Evolutionary conservation across 2,888 invertebrate species (phyloP).

Genomic region (Ryuthela nishihirai): DNA sequence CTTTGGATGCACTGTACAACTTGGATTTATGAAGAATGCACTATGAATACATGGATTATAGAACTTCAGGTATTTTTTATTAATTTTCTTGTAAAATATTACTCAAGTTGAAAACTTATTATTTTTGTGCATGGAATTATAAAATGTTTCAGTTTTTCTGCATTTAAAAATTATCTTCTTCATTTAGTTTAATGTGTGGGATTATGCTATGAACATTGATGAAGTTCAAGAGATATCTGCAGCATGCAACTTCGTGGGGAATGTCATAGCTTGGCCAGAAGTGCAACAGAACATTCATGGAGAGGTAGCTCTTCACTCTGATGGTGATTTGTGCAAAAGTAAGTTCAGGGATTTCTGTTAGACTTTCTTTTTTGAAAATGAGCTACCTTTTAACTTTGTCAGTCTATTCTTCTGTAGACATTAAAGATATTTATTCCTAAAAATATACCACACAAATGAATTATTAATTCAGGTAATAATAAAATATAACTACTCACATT

Average conservation of each 20-base stretch:
- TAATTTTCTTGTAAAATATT: neutral
- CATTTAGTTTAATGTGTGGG: conserved; percentile 33
- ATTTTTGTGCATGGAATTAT: neutral
- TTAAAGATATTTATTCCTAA: too few relatives aligned
- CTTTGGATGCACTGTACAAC: too few relatives aligned
- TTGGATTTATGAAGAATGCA: too few relatives aligned
- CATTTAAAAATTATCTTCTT: neutral
- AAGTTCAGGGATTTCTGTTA: neutral
- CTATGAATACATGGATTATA: too few relatives aligned
- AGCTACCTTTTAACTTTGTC: too few relatives aligned
- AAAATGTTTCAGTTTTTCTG: neutral
- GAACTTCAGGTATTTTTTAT: neutral
- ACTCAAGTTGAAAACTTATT: too few relatives aligned
- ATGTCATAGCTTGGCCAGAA: conserved; percentile 22
- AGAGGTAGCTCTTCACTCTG: conserved; percentile 3
- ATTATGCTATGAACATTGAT: conserved; percentile 9
- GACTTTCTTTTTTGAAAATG: too few relatives aligned
- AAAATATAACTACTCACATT: too few relatives aligned
- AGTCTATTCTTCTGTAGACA: too few relatives aligned
- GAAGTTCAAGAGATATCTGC: conserved; percentile 10
- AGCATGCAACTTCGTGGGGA: conserved; percentile 22
- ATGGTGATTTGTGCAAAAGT: conserved; percentile 15
- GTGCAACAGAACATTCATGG: conserved; percentile 13
- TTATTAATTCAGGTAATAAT: too few relatives aligned
- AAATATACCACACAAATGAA: too few relatives aligned